phyloP scores from a whole-genome alignment of 2,113 vertebrate species.

The Tetraodon nigroviridis region DNA sequence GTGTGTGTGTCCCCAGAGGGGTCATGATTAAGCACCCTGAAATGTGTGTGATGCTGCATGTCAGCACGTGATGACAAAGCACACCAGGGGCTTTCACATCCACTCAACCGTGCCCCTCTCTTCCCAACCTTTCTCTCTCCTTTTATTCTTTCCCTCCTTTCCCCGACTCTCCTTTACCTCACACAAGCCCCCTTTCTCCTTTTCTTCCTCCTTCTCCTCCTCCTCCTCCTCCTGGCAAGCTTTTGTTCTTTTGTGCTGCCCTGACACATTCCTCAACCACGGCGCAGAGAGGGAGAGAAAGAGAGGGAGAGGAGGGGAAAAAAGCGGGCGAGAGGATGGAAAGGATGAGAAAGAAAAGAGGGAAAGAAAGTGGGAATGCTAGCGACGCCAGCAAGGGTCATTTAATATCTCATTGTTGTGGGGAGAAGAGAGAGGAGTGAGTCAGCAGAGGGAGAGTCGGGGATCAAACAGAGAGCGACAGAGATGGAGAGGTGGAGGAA shows the following conservation, averaged over 20 bases:
- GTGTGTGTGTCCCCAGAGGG: constrained; percentile 14
- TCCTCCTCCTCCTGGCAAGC: constrained; percentile 45
- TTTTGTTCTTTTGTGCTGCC: constrained; percentile 72
- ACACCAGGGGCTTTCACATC: constrained; percentile 53
- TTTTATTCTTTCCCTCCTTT: constrained; percentile 35
- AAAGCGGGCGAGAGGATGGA: constrained; percentile 34
- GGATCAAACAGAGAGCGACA: constrained; percentile 54
- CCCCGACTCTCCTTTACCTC: constrained; percentile 39
- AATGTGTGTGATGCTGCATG: constrained; percentile 62
- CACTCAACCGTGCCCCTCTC: constrained; percentile 49
- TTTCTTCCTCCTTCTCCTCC: constrained; percentile 7
- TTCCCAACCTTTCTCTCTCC: constrained; percentile 40
- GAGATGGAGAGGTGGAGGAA: constrained; percentile 49
- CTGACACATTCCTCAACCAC: constrained; percentile 68
- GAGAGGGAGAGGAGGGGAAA: constrained; percentile 36
- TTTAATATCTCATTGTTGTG: constrained; percentile 62
- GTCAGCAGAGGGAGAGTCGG: constrained; percentile 44
- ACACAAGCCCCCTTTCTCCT: constrained; percentile 6
- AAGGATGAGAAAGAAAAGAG: constrained; percentile 23
- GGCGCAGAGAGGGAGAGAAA: constrained; percentile 40
- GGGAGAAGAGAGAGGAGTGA: constrained; percentile 42
- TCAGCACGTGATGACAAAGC: constrained; percentile 68
- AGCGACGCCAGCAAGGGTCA: constrained; percentile 41
- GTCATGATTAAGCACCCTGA: constrained; percentile 49
- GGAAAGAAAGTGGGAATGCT: constrained; percentile 31